phyloP scores from a whole-genome alignment of 2,888 invertebrate species.

The Spodoptera littoralis region DNA sequence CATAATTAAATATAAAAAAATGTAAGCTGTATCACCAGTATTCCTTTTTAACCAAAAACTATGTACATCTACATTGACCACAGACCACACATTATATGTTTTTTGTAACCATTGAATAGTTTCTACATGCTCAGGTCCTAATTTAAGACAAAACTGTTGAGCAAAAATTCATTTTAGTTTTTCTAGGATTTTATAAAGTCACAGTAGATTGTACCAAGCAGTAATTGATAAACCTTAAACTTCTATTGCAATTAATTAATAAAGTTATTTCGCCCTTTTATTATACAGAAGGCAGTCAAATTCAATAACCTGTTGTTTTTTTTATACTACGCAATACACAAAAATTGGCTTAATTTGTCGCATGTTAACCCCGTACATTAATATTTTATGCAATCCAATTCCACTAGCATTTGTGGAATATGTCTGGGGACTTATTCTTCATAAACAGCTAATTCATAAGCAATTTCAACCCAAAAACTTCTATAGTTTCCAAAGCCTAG shows the following conservation, averaged over 20 bases:
- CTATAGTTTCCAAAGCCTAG: too few relatives aligned
- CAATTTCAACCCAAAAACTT: too few relatives aligned
- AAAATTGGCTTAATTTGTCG: too few relatives aligned
- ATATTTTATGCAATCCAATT: too few relatives aligned
- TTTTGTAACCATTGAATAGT: constrained; percentile 45
- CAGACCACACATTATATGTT: constrained; percentile 23
- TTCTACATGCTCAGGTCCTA: constrained; percentile 71
- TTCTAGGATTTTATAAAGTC: constrained; percentile 22
- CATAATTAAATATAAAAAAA: too few relatives aligned
- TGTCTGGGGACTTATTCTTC: too few relatives aligned
- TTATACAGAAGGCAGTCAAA: too few relatives aligned
- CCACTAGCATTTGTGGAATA: too few relatives aligned
- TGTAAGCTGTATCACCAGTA: too few relatives aligned
- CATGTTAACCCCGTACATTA: too few relatives aligned
- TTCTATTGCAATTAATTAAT: not conserved
- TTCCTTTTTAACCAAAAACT: not conserved
- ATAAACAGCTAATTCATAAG: not conserved
- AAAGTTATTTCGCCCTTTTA: not conserved
- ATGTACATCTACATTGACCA: constrained; percentile 27
- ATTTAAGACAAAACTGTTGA: constrained; percentile 67
- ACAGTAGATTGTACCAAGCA: constrained; percentile 25
- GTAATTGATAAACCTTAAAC: constrained; percentile 1
- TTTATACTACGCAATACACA: too few relatives aligned
- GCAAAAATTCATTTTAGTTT: constrained; percentile 62
- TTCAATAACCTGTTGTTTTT: too few relatives aligned